These are phyloP conservation scores for Uromys caudimaculatus DNA, from an alignment of 2,797 vertebrate genomes.

Conservation along the genomic window DNA sequence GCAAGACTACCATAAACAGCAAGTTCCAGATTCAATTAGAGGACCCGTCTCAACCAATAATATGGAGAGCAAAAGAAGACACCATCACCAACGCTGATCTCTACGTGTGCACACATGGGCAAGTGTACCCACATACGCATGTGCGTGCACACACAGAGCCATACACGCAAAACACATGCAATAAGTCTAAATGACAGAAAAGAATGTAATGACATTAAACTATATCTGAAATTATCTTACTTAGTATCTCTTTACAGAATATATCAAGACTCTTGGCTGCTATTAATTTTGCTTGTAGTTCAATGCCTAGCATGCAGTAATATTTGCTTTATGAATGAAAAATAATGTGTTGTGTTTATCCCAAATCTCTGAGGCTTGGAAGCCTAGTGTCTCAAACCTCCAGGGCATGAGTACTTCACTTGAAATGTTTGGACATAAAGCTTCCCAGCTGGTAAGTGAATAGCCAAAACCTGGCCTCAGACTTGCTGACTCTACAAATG, in stretches of 20 bases:
- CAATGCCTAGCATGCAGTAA: slow-evolving; percentile 35
- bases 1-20: background rate
- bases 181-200: background rate
- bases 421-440: slow-evolving; percentile 54
- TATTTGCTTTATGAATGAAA: slow-evolving; percentile 66
- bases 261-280: background rate
- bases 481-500: slow-evolving; percentile 56
- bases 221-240: slow-evolving; percentile 46
- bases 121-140: background rate
- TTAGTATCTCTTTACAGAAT: background rate
- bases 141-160: background rate
- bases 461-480: slow-evolving; percentile 56
- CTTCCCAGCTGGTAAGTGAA: slow-evolving; percentile 66
- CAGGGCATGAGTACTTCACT: slow-evolving; percentile 42
- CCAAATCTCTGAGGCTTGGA: slow-evolving; percentile 51
- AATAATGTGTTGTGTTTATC: slow-evolving; percentile 22
- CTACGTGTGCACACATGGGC: background rate
- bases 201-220: background rate
- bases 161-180: background rate
- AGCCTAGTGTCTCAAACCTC: slow-evolving; percentile 40
- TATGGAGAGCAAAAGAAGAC: background rate
- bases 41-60: background rate
- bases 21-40: background rate
- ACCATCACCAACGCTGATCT: no score
- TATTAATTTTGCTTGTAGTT: slow-evolving; percentile 7